Conservation (phyloP, 2,888 invertebrate genomes). For the Dascillus cervinus region DNA sequence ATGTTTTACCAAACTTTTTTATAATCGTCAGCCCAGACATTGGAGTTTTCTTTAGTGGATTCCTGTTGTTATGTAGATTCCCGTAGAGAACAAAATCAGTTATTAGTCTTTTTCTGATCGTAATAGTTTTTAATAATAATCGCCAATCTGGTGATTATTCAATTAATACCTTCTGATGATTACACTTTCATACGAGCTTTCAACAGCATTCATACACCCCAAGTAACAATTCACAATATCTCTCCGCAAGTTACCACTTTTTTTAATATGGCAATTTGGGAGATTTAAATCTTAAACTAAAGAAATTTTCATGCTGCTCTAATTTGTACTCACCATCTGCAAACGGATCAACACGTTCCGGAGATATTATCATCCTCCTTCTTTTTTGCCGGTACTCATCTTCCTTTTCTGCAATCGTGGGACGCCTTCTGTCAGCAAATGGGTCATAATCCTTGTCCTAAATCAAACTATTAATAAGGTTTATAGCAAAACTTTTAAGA, state of each 20-base stretch:
- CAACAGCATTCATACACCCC: slow-evolving; percentile 35
- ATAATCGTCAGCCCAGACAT: slow-evolving; percentile 11
- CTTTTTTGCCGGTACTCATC: slow-evolving; percentile 92
- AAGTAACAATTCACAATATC: slow-evolving; percentile 21
- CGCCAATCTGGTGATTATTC: slow-evolving; percentile 13
- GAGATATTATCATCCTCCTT: slow-evolving; percentile 89
- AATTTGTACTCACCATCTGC: slow-evolving; percentile 74
- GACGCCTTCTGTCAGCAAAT: slow-evolving; percentile 83
- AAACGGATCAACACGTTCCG: slow-evolving; percentile 95
- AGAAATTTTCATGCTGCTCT: too few species aligned
- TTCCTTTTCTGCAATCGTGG: slow-evolving; percentile 92
- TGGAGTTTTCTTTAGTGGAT: slow-evolving; percentile 11
- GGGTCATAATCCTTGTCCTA: slow-evolving; percentile 89
- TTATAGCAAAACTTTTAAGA: too few species aligned
- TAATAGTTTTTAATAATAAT: slow-evolving; percentile 9
- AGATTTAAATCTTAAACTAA: slow-evolving; percentile 8
- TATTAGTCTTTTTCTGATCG: slow-evolving; percentile 27
- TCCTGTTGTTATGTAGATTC: slow-evolving; percentile 15
- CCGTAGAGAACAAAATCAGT: slow-evolving; percentile 28
- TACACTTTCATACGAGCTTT: slow-evolving; percentile 21
- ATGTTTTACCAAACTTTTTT: slow-evolving; percentile 14
- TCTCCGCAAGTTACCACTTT: slow-evolving; percentile 4
- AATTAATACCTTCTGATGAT: slow-evolving; percentile 8
- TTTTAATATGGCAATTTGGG: too few species aligned
- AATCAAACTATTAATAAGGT: slow-evolving; percentile 37